A percentile compares a stretch with the other conserved stretches of the same genome.
These are phyloP conservation scores for Heliopora coerulea DNA, from an alignment of 92 coral and sea anemone genomes.

Conservation along the genomic window DNA sequence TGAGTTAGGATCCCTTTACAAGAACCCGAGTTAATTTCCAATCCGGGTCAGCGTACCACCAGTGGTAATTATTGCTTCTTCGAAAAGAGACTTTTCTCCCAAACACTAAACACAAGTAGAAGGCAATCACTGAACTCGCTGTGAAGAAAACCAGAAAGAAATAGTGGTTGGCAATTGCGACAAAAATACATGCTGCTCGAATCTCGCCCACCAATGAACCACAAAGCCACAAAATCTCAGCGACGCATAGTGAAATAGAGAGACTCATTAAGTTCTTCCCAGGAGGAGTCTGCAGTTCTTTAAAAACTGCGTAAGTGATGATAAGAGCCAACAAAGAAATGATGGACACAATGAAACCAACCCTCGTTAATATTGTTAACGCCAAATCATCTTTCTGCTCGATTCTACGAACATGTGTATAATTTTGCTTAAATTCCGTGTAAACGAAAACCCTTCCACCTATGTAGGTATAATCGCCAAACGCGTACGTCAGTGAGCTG, in stretches of 20 bases:
- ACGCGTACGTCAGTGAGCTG: background rate
- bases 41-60: too few species aligned
- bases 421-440: background rate
- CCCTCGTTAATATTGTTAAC: background rate
- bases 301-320: constrained; percentile 19
- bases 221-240: background rate
- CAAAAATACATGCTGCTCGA: background rate
- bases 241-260: constrained; percentile 3
- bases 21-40: too few species aligned
- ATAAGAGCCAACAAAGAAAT: background rate
- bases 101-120: constrained; percentile 15
- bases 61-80: background rate
- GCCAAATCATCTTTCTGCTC: background rate
- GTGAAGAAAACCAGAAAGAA: constrained; percentile 20
- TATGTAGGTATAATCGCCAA: constrained; percentile 15
- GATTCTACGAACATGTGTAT: background rate
- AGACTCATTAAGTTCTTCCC: constrained; percentile 29
- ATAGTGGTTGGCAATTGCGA: constrained; percentile 22
- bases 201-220: background rate
- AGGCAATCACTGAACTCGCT: constrained; percentile 17
- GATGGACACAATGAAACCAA: background rate
- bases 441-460: constrained; percentile 6
- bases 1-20: too few species aligned
- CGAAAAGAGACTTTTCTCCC: background rate
- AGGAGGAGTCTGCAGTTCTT: constrained; percentile 20